A percentile compares a stretch with the other conserved stretches of the same genome.
These are phyloP conservation scores for Leptinotarsa undecemlineata DNA, from an alignment of 1,140 invertebrate species.

Conservation along the genomic window DNA sequence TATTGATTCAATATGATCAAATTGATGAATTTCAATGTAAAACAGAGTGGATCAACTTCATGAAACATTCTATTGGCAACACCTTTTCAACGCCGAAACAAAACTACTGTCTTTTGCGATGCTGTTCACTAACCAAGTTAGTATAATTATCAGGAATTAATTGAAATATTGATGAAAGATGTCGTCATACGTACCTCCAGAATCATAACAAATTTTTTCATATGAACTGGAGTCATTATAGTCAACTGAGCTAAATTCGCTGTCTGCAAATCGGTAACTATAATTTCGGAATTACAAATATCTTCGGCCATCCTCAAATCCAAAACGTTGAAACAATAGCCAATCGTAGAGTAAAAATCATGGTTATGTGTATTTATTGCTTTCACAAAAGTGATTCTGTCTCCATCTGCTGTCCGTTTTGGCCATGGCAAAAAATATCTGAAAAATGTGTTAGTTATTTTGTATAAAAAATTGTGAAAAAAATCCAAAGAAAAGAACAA, in stretches of 20 bases:
- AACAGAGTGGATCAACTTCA: no score
- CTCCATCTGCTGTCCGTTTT: conserved; percentile 14
- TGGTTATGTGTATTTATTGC: background rate
- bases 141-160: no score
- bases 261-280: background rate
- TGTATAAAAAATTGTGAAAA: background rate
- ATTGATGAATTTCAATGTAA: no score
- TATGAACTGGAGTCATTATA: background rate
- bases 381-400: conserved; percentile 13
- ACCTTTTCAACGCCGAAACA: no score
- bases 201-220: background rate
- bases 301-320: background rate
- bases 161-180: no score
- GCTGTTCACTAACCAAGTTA: no score
- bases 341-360: background rate
- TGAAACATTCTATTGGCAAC: no score
- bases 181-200: no score
- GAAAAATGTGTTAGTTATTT: background rate
- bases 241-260: background rate
- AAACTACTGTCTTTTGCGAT: no score
- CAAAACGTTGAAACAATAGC: background rate
- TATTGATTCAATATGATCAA: no score
- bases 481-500: no score
- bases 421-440: conserved; percentile 11
- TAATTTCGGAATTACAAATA: background rate